A percentile compares a stretch with the other conserved stretches of the same genome.
Conservation (phyloP, 1,140 invertebrate species). For the Cyrtorhinus lividipennis region DNA sequence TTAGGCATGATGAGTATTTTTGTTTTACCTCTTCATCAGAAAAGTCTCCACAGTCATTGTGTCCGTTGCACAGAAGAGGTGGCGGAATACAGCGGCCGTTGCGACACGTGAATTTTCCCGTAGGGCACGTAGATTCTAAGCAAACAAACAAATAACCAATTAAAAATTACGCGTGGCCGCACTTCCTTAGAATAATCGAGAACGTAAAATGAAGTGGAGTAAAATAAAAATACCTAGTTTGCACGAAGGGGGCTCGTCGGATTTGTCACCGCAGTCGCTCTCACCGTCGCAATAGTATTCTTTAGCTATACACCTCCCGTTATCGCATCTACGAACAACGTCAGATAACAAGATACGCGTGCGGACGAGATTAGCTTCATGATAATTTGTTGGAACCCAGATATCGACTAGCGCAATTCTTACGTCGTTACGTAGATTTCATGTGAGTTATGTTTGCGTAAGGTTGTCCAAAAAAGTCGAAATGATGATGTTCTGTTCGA, state of each 20-base stretch:
- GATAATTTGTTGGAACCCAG: background rate
- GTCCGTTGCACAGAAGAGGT: conserved; percentile 47
- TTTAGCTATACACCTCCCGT: background rate
- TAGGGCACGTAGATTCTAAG: conserved; percentile 34
- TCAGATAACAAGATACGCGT: background rate
- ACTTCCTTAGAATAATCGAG: conserved; percentile 32
- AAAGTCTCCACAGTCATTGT: conserved; percentile 51
- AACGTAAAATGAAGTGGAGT: conserved; percentile 28
- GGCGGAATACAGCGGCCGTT: conserved; percentile 45
- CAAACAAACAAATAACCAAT: no score
- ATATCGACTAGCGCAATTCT: no score
- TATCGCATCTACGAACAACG: conserved; percentile 26
- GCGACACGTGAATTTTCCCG: conserved; percentile 38
- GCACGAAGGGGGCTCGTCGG: conserved; percentile 32
- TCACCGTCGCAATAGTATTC: conserved; percentile 44
- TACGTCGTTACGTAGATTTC: no score
- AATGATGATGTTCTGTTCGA: no score
- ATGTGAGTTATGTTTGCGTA: no score
- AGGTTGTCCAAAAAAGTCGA: no score
- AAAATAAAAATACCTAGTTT: conserved; percentile 31
- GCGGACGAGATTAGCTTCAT: background rate
- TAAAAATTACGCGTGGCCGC: no score
- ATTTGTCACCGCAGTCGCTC: conserved; percentile 35
- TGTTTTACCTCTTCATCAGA: conserved; percentile 39
- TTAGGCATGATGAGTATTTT: no score